Evolutionary conservation across 1,140 invertebrate genomes (phyloP), one percentile per base, ranked within the genome.

Genomic region (Belonocnema kinseyi): DNA sequence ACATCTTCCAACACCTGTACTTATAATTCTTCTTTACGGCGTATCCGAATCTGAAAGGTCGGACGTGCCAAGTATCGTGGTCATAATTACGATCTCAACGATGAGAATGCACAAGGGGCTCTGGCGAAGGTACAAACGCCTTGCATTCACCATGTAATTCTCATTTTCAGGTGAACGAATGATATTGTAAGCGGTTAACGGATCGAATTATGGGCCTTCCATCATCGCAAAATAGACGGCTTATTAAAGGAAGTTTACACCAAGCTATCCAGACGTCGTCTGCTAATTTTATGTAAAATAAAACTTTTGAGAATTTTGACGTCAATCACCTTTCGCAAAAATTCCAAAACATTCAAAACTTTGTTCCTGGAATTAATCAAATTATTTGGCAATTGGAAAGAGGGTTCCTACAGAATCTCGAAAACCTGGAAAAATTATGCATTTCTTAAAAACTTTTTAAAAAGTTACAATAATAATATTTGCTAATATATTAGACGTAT

Each of bases 171-270:
- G 21, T 11, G 58, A 50, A 76, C 66, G 17, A 70, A 76, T 76
- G 58, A 76, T 76, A 75, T 46, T 66, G 61, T 66, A 14, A 50
- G 19, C 26, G 56, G 72, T 54, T 52, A 54, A 74, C 17, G 50
- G 51, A 5, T 19, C 50, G 74, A 75, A 75, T 75, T 75, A 75
- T 75, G 50, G 58, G 61, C 58, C 74, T 75, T 75, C 74, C 56
- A 75, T 66, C 74, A 70, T 50, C 11, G 21, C 58, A 52, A 75
- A 75, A 66, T 58, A 40, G 21, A 58, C 74, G 74, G 74, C 56
- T 75, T 50, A 75, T 75, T 75, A 75, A 56, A 75, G 74, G 26
- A 33, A 75, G 74, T 75, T 75, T 56, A 75, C 74, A 75, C 74
- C 26, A 72, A 21, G 26, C n/a, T 51, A 51, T 14, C 61, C n/a